Evolutionary conservation across 53 echinoderm and acorn worm species (phyloP).

Genomic region (Apostichopus leukothele): DNA sequence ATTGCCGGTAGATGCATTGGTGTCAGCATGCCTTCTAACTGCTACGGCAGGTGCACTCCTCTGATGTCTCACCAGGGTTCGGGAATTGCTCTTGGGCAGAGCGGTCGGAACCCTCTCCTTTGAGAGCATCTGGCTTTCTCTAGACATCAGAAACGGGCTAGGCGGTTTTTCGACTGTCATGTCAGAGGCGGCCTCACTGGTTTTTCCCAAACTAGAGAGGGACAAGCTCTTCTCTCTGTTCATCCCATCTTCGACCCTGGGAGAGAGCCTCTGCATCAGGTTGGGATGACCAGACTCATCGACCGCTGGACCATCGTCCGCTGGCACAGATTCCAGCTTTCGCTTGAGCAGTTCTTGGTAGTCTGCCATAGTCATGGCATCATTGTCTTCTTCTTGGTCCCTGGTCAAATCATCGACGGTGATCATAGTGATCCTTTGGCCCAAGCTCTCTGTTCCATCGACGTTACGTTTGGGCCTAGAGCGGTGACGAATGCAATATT

Average conservation of each 20-base stretch:
- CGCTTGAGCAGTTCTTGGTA: slow-evolving; percentile 26
- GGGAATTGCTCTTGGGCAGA: background rate
- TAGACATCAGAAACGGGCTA: background rate
- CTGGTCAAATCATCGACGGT: slow-evolving; percentile 74
- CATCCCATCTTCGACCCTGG: background rate
- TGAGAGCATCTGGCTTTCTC: background rate
- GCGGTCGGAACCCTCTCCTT: background rate
- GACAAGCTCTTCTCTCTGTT: slow-evolving; percentile 40
- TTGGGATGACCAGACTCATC: slow-evolving; percentile 29
- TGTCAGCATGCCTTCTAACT: slow-evolving; percentile 61
- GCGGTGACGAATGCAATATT: slow-evolving; percentile 75
- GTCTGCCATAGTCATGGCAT: slow-evolving; percentile 43
- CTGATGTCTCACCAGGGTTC: background rate
- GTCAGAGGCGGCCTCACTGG: slow-evolving; percentile 47
- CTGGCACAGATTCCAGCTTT: slow-evolving; percentile 26
- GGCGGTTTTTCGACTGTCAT: slow-evolving; percentile 62
- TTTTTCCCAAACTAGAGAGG: slow-evolving; percentile 47
- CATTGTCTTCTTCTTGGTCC: slow-evolving; percentile 36
- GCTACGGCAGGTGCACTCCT: slow-evolving; percentile 31
- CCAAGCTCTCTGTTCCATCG: slow-evolving; percentile 82
- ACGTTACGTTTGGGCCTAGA: slow-evolving; percentile 75
- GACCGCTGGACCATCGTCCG: background rate
- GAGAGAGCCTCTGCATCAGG: slow-evolving; percentile 23
- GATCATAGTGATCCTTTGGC: slow-evolving; percentile 84
- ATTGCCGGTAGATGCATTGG: slow-evolving; percentile 39